Base-by-base conservation (phyloP, 2,888 invertebrate species). In the Cactoblastis cactorum region DNA sequence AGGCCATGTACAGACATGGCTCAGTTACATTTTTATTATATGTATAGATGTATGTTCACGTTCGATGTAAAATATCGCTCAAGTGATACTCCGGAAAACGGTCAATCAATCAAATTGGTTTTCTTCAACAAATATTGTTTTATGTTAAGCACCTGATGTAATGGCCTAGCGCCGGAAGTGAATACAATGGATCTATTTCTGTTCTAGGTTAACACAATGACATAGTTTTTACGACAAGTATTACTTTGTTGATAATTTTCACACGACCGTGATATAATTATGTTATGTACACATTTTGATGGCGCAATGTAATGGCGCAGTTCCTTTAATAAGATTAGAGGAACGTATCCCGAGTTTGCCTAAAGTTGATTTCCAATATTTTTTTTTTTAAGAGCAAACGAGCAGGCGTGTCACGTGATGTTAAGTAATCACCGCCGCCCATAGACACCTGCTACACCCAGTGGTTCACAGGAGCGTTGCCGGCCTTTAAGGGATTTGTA, bases 211-310 rank as follows among this genome's bases (percentile, higher is more conserved):
- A n/a, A n/a, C n/a, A 43, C 43, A 43, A 43, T 43, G 43, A 43
- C 32, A 17, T 52, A 49, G 48, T 35, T 51, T 35, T 32, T 14
- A n/a, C 34, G 39, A 49, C 51, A 50, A 9, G 8, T n/a, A n/a
- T 43, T 28, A 43, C 43, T 41, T 9, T 17, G 22, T 22, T 15
- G 19, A 11, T 50, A 50, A 37, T 49, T 53, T 14, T 45, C 17
- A 49, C 22, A 37, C 14, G 18, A 45, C 11, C 4, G 11, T n/a
- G n/a, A n/a, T n/a, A n/a, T n/a, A n/a, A n/a, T n/a, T n/a, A n/a
- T 35, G 28, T 14, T 41, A 32, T 52, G 19, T 9, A 48, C 47
- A 19, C 41, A 45, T 50, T 46, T 17, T 45, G 41, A 41, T 39
- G 49, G 9, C 5, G 28, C n/a, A n/a, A 28, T 6, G 28, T 28